These are phyloP conservation scores for Drosophila novamexicana DNA, from an alignment of 1,140 invertebrate species.

Conservation along the genomic window DNA sequence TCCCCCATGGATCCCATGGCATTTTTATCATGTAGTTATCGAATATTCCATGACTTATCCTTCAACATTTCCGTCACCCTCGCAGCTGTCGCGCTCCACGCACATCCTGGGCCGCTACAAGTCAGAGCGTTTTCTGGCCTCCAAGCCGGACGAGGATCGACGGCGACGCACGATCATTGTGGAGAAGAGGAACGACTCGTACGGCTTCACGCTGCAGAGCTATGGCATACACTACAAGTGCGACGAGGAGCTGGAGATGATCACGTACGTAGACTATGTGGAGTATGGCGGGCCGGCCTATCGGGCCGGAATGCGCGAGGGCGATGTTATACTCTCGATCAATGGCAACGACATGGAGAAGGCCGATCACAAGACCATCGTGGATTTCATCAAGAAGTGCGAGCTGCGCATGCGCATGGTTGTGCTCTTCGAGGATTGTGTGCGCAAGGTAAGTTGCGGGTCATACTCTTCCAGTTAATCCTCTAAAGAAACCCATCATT, in stretches of 20 bases:
- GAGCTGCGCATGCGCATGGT: conserved; percentile 96
- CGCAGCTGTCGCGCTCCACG: conserved; percentile 82
- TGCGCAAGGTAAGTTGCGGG: conserved; percentile 89
- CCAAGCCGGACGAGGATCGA: conserved; percentile 93
- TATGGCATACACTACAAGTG: conserved; percentile 98
- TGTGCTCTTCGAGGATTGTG: conserved; percentile 97
- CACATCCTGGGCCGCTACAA: conserved; percentile 92
- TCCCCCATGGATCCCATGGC: no score
- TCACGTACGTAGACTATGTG: conserved; percentile 98
- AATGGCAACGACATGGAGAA: conserved; percentile 97
- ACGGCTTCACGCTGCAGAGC: conserved; percentile 97
- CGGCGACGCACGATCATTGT: conserved; percentile 95
- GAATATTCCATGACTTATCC: no score
- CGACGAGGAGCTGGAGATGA: conserved; percentile 92
- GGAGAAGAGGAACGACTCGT: conserved; percentile 95
- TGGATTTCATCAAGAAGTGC: conserved; percentile 95
- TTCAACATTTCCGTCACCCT: neutral
- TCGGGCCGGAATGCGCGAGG: conserved; percentile 95
- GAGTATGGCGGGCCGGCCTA: conserved; percentile 95
- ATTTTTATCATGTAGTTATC: no score
- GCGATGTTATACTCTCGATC: conserved; percentile 97
- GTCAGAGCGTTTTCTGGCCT: conserved; percentile 90
- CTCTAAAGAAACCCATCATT: neutral
- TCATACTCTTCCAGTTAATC: neutral
- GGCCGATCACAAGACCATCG: conserved; percentile 95